A percentile compares a stretch with the other conserved stretches of the same genome.
These are phyloP conservation scores for Polyommatus icarus DNA, from an alignment of 2,888 invertebrate genomes.

Conservation along the genomic window DNA sequence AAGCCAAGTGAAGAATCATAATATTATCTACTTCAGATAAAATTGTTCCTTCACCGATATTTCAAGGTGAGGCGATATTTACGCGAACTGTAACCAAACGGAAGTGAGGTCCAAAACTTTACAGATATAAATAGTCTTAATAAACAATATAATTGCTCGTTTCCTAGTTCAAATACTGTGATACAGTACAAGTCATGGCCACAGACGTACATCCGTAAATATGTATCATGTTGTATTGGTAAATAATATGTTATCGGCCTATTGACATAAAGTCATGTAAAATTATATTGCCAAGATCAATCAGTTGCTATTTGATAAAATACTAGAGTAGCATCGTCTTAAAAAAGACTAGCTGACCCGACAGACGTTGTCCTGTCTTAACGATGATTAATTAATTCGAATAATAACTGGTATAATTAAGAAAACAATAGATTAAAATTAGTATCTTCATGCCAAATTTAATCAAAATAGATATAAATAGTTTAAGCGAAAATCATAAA, in stretches of 20 bases:
- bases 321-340: no score
- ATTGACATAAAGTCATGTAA: not conserved
- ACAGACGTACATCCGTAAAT: not conserved
- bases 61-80: constrained; percentile 10
- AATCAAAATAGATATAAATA: no score
- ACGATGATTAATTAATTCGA: no score
- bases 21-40: not conserved
- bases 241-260: not conserved
- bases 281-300: not conserved
- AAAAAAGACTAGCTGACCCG: no score
- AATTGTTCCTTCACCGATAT: not conserved
- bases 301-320: no score
- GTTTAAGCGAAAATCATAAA: no score
- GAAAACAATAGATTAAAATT: no score
- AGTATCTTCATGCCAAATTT: no score
- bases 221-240: not conserved
- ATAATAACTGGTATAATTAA: no score
- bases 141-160: constrained; percentile 2
- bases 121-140: constrained; percentile 12
- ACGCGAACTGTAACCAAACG: constrained; percentile 1
- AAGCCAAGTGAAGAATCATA: not conserved
- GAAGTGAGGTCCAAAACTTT: not conserved
- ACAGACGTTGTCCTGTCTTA: no score
- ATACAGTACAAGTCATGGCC: constrained; percentile 4
- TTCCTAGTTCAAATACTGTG: constrained; percentile 24